Evolutionary conservation across 1,140 invertebrate species (phyloP).

Genomic region (Heliconius himera): DNA sequence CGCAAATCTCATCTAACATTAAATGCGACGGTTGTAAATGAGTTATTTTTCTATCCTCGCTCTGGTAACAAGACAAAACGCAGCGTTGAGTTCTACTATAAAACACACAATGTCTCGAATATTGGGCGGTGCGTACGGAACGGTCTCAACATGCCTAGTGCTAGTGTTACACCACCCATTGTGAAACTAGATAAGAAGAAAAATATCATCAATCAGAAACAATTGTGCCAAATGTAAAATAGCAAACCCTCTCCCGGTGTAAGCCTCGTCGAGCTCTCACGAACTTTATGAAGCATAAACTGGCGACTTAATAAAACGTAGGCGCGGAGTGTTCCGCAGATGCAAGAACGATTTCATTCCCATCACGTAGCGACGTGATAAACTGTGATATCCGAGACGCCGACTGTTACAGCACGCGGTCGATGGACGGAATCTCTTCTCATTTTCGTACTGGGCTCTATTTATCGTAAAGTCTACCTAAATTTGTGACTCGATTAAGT

Average conservation of each 20-base stretch:
- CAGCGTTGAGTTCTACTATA: too few species aligned
- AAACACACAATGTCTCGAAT: too few species aligned
- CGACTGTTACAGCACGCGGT: not conserved
- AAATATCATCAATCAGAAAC: not conserved
- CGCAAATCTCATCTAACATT: too few species aligned
- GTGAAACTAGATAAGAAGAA: not conserved
- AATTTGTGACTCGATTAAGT: not conserved
- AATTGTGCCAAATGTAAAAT: not conserved
- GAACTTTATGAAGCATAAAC: not conserved
- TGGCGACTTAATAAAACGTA: slow-evolving; percentile 7
- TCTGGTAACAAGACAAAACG: too few species aligned
- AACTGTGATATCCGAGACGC: slow-evolving; percentile 14
- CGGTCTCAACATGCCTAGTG: too few species aligned
- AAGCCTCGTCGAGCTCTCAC: not conserved
- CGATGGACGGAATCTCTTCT: not conserved
- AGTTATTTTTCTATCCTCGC: too few species aligned
- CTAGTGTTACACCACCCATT: too few species aligned
- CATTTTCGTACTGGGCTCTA: not conserved
- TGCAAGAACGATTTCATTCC: not conserved
- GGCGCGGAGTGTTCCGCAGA: not conserved
- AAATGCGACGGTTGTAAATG: too few species aligned
- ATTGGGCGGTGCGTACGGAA: too few species aligned
- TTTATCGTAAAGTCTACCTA: not conserved
- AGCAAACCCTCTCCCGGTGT: not conserved
- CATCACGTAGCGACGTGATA: slow-evolving; percentile 8